Conservation (phyloP, 2,888 invertebrate genomes). For the Lymantria dispar region DNA sequence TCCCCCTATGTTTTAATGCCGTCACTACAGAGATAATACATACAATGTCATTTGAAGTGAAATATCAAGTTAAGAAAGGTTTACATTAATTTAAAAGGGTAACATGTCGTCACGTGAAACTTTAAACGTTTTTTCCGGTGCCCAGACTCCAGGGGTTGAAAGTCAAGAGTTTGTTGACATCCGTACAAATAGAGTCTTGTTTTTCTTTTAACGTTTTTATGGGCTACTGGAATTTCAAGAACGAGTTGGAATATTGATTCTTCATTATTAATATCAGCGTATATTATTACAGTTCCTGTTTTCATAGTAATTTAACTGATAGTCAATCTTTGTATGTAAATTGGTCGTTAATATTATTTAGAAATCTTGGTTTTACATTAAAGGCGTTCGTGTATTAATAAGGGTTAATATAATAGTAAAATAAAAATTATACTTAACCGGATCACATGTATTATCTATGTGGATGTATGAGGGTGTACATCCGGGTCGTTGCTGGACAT, state of each 20-base stretch:
- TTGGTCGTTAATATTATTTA: not conserved
- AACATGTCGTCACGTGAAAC: conserved; percentile 55
- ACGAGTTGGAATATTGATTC: conserved; percentile 9
- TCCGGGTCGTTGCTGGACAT: too few relatives aligned
- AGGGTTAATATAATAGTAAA: too few relatives aligned
- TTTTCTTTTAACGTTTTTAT: conserved; percentile 47
- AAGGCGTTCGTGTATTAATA: too few relatives aligned
- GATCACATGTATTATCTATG: too few relatives aligned
- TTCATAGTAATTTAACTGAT: conserved; percentile 15
- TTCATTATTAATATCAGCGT: conserved; percentile 3
- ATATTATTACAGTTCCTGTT: conserved; percentile 15
- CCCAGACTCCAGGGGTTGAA: conserved; percentile 54
- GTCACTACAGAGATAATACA: too few relatives aligned
- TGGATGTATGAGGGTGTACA: too few relatives aligned
- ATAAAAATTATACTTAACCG: too few relatives aligned
- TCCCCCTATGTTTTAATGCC: too few relatives aligned
- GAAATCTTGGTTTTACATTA: too few relatives aligned
- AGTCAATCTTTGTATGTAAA: not conserved
- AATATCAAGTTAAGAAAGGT: conserved; percentile 45
- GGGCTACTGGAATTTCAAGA: conserved; percentile 52
- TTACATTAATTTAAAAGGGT: conserved; percentile 65
- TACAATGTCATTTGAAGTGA: conserved; percentile 32
- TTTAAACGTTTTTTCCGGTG: conserved; percentile 66
- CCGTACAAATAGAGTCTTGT: conserved; percentile 59
- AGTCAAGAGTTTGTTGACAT: conserved; percentile 67